Base-by-base conservation (phyloP, 2,888 invertebrate species). In the Cinara cedri region DNA sequence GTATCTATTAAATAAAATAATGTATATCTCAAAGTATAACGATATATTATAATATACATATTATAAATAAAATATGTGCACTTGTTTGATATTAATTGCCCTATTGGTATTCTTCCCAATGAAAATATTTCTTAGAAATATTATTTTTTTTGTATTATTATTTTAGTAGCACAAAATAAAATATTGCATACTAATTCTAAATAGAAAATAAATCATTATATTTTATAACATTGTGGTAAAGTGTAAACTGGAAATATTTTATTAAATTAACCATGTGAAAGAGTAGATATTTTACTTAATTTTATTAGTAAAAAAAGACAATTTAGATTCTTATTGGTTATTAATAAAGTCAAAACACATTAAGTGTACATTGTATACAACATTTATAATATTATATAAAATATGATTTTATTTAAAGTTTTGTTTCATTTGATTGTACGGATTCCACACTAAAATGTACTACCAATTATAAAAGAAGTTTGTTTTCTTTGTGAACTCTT, bases 1-100 rank as follows among this genome's bases (percentile, higher is more conserved):
- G 78, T 78, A 78, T 70, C 60, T 70, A 70, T 70, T 68, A 62
- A 70, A 75, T 65, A 10, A 54, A 63, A 34, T 34, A 34, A 65
- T 65, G 74, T 75, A 44, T 72, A 51, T 72, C 72, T 63, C 51
- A 24, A 51, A 63, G 34, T 54, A 54, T 24, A 42, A 63, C 63
- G 49, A 74, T 75, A 44, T 65, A 21, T 54, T 65, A 26, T 63
- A 63, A 10, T 46, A 21, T 11, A 63, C 16, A 24, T 21, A 46
- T 46, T 54, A 34, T 34, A 34, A 4, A 34, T 34, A 34, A 4
- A 34, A 4, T 34, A 34, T 34, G 54, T 34, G 19, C 19, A 70
- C 70, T 24, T 49, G 13, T 13, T 14, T 24, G 26, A 26, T 26
- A 3, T 65, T 49, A 55, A 51, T 26, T 72, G 8, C 51, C 19